phyloP scores from a whole-genome alignment of 2,888 invertebrate genomes.

The Stenotaenia linearis region DNA sequence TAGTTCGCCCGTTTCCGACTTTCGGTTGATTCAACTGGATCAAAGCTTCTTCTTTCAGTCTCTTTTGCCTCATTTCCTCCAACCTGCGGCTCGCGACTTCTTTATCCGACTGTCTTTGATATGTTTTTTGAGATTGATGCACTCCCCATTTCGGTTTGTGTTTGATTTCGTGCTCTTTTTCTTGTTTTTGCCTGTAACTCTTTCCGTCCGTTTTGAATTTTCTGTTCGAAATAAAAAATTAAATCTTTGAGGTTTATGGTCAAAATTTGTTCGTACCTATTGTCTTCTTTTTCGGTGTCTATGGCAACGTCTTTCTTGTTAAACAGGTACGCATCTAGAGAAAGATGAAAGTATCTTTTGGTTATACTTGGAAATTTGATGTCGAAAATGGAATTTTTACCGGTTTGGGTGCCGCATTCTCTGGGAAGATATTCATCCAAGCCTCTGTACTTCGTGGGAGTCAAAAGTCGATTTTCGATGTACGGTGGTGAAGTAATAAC shows the following conservation, averaged over 20 bases:
- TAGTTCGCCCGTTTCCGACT: constrained; percentile 5
- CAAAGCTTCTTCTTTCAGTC: constrained; percentile 8
- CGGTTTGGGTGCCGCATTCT: constrained; percentile 35
- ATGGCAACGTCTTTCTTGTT: constrained; percentile 28
- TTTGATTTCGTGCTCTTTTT: constrained; percentile 5
- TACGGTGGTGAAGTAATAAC: constrained; percentile 39
- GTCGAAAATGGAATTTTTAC: too few relatives aligned
- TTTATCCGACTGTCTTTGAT: constrained; percentile 30
- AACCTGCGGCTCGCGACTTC: background rate
- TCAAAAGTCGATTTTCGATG: constrained; percentile 51
- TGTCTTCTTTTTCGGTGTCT: constrained; percentile 20
- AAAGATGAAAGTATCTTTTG: background rate
- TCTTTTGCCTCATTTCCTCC: constrained; percentile 24
- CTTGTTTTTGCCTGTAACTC: background rate
- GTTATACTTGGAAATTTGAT: too few relatives aligned
- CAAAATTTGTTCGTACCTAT: too few relatives aligned
- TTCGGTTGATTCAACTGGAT: background rate
- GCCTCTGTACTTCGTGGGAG: constrained; percentile 54
- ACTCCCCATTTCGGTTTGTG: constrained; percentile 27
- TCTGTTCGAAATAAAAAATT: background rate
- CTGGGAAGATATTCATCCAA: background rate
- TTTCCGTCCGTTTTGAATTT: background rate
- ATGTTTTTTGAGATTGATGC: constrained; percentile 9
- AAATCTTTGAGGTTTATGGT: too few relatives aligned
- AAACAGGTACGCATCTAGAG: background rate